These are phyloP conservation scores for Centroberyx gerrardi DNA, from an alignment of 2,797 vertebrate genomes.

Conservation along the genomic window DNA sequence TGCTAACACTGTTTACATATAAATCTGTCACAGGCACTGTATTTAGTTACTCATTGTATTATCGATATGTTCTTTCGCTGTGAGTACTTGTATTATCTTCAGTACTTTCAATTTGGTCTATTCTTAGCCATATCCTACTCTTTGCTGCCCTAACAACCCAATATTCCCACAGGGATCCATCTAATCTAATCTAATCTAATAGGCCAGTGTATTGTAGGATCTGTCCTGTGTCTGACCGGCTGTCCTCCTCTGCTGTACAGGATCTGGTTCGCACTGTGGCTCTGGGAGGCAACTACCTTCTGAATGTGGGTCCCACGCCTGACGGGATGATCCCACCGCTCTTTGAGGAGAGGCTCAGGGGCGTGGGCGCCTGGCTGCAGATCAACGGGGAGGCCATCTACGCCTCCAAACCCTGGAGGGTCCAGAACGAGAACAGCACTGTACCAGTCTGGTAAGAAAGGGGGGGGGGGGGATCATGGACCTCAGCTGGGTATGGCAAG, in stretches of 20 bases:
- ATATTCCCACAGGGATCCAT: too few relatives aligned
- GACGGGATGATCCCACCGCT: slow-evolving; percentile 91
- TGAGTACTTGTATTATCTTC: too few relatives aligned
- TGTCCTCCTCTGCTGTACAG: slow-evolving; percentile 71
- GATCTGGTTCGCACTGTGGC: slow-evolving; percentile 92
- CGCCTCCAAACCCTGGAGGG: slow-evolving; percentile 90
- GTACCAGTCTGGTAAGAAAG: slow-evolving; percentile 87
- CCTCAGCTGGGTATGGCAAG: too few relatives aligned
- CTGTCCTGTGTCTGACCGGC: not conserved
- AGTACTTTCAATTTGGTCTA: too few relatives aligned
- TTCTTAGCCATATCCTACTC: too few relatives aligned
- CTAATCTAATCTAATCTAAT: too few relatives aligned
- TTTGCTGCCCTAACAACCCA: too few relatives aligned
- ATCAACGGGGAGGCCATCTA: slow-evolving; percentile 95
- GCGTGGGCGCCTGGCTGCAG: slow-evolving; percentile 91
- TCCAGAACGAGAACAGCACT: slow-evolving; percentile 88
- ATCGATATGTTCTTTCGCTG: too few relatives aligned
- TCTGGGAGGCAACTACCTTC: slow-evolving; percentile 96
- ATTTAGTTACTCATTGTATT: too few relatives aligned
- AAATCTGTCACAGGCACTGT: too few relatives aligned
- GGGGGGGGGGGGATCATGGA: not conserved
- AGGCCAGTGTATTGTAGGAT: too few relatives aligned
- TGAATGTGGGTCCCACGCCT: slow-evolving; percentile 94
- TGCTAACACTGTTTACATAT: too few relatives aligned
- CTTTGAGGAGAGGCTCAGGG: slow-evolving; percentile 94